Evolutionary conservation across 1,140 invertebrate species (phyloP).

Genomic region (Diorhabda sublineata): DNA sequence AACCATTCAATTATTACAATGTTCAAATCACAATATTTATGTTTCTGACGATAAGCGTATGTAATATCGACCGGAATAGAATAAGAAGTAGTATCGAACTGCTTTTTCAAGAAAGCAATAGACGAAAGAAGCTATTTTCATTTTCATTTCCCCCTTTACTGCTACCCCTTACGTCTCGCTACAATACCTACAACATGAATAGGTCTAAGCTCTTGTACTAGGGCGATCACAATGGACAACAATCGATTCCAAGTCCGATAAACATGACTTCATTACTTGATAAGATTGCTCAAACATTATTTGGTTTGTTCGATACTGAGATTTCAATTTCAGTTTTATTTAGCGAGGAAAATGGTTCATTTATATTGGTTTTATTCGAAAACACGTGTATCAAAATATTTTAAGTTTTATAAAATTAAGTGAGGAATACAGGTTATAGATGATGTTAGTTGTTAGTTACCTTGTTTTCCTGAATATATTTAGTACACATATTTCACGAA

Average conservation of each 20-base stretch:
- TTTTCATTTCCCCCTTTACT: not conserved
- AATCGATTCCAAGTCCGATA: conserved; percentile 4
- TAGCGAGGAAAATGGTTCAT: not conserved
- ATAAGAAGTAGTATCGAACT: not conserved
- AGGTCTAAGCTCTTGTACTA: not conserved
- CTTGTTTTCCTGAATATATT: too few species aligned
- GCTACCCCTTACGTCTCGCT: not conserved
- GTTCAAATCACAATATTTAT: too few species aligned
- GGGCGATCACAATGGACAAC: conserved; percentile 12
- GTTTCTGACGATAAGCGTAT: too few species aligned
- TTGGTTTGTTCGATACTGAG: not conserved
- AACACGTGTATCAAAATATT: too few species aligned
- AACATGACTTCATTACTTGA: conserved; percentile 7
- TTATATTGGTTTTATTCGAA: too few species aligned
- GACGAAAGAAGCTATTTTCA: conserved; percentile 10
- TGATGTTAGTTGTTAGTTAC: too few species aligned
- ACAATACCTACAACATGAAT: conserved; percentile 3
- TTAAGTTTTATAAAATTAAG: too few species aligned
- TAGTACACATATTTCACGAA: too few species aligned
- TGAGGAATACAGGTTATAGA: too few species aligned
- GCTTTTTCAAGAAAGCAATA: not conserved
- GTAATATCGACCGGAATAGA: not conserved
- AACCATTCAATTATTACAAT: too few species aligned
- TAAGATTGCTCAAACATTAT: conserved; percentile 7
- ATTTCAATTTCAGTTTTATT: not conserved